A percentile compares a stretch with the other conserved stretches of the same genome.
Conservation (phyloP, 2,797 vertebrate genomes). For the Platyrinchus mystaceus region DNA sequence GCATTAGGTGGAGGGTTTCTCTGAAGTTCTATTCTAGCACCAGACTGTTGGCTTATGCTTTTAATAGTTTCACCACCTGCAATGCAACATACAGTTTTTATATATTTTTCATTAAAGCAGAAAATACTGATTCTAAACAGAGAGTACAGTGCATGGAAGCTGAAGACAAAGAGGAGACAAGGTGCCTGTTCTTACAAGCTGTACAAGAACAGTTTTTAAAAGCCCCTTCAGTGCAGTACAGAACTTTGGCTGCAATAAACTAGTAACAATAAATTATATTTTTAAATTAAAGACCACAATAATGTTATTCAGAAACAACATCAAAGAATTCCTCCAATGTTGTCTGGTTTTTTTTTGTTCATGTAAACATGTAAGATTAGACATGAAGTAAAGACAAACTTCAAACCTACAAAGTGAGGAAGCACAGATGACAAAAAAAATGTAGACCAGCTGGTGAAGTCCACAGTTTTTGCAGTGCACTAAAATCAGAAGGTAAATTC, state of each 20-base stretch:
- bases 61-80: conserved; percentile 98
- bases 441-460: not conserved
- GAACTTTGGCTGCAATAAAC: not conserved
- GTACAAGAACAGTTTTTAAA: not conserved
- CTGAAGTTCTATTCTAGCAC: conserved; percentile 96
- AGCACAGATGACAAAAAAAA: not conserved
- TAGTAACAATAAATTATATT: not conserved
- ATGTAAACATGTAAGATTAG: not conserved
- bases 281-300: not conserved
- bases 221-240: not conserved
- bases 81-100: not conserved
- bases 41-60: conserved; percentile 97
- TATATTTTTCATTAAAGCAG: not conserved
- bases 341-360: not conserved
- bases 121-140: not conserved
- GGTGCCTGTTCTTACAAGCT: not conserved
- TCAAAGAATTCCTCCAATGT: not conserved
- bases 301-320: not conserved
- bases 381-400: not conserved
- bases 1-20: conserved; percentile 97
- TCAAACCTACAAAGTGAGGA: not conserved
- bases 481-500: not conserved
- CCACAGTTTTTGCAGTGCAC: not conserved
- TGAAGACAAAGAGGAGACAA: not conserved
- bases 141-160: not conserved